A percentile compares a stretch with the other conserved stretches of the same genome.
These are phyloP conservation scores for Pogona vitticeps DNA, from an alignment of 2,113 vertebrate genomes.

Conservation along the genomic window DNA sequence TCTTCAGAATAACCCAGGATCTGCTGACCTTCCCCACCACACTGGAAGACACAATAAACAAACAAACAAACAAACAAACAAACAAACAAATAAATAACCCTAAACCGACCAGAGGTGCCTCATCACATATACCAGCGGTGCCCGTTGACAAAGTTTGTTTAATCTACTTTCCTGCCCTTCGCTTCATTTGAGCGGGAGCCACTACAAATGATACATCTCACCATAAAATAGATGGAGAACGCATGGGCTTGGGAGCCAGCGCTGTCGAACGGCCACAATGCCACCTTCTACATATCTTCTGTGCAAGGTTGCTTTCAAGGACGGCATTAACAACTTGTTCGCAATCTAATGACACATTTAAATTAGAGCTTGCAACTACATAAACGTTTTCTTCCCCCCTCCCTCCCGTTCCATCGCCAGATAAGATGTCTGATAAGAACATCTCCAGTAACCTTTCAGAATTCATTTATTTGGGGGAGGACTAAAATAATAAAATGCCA, in stretches of 20 bases:
- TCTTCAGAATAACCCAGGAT: background rate
- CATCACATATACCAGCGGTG: too few species aligned
- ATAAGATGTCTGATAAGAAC: constrained; percentile 73
- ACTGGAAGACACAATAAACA: background rate
- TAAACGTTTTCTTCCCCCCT: constrained; percentile 45
- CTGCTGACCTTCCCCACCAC: background rate
- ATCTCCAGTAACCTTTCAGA: constrained; percentile 73
- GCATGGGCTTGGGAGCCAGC: constrained; percentile 37
- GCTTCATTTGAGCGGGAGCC: constrained; percentile 38
- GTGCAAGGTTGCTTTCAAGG: constrained; percentile 70
- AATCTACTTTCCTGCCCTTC: constrained; percentile 6
- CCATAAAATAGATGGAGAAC: constrained; percentile 27
- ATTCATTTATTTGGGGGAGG: constrained; percentile 76
- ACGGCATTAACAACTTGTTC: constrained; percentile 69
- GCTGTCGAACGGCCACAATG: constrained; percentile 43
- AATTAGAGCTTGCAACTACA: constrained; percentile 66
- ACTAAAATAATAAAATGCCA: constrained; percentile 78
- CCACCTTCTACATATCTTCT: constrained; percentile 59
- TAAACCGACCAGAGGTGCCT: background rate
- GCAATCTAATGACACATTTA: constrained; percentile 72
- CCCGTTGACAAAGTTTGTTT: background rate
- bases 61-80: too few species aligned
- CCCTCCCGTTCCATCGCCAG: constrained; percentile 58
- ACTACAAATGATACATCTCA: constrained; percentile 47
- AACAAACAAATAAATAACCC: too few species aligned